Conservation (phyloP, 2,113 vertebrate genomes). For the Equus przewalskii region DNA sequence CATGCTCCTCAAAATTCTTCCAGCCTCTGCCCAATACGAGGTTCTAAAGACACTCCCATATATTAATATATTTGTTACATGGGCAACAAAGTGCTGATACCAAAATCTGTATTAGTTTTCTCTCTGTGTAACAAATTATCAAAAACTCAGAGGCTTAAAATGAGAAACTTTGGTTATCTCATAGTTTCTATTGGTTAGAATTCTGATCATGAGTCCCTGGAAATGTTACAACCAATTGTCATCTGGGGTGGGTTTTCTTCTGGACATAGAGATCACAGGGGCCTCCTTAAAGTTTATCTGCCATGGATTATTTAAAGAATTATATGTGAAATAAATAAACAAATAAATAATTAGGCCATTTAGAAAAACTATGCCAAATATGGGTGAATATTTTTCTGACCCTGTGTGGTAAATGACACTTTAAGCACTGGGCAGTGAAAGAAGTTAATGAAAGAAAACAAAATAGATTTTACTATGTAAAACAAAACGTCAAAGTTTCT, state of each 20-base stretch:
- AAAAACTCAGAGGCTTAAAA: background rate
- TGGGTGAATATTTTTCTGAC: background rate
- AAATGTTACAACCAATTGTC: background rate
- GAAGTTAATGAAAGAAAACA: background rate
- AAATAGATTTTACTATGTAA: background rate
- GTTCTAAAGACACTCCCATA: background rate
- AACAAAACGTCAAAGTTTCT: background rate
- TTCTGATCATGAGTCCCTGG: background rate
- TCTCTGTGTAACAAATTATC: background rate
- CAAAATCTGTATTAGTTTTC: background rate
- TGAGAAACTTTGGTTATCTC: background rate
- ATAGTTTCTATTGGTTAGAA: background rate
- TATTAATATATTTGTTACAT: background rate
- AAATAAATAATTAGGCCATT: background rate
- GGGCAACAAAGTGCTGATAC: background rate
- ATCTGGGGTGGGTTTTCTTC: background rate
- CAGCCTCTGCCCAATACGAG: background rate
- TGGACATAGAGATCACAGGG: background rate
- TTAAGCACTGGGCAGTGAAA: background rate
- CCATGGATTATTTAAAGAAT: background rate
- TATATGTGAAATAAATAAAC: background rate
- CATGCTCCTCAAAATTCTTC: no score
- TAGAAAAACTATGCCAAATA: background rate
- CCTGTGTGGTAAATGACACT: background rate
- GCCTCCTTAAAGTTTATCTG: background rate